phyloP scores from a whole-genome alignment of 1,140 invertebrate species.

The Eupristina koningsbergeri region DNA sequence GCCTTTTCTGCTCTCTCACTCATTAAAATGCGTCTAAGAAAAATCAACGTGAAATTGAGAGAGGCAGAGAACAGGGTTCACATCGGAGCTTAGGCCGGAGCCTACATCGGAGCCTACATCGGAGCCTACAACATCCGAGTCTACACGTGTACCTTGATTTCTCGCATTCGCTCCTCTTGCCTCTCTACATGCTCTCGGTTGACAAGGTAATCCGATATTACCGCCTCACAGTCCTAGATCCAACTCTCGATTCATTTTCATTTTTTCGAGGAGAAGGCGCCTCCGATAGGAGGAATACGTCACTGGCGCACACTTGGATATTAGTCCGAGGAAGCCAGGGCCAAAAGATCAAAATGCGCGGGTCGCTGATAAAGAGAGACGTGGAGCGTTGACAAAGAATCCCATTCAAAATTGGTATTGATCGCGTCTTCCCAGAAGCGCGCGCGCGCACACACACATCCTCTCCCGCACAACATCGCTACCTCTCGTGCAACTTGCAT shows the following conservation, averaged over 20 bases:
- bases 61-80: neutral
- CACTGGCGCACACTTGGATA: neutral
- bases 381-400: conserved; percentile 64
- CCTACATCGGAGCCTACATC: no score
- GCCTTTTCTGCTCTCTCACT: neutral
- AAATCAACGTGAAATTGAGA: neutral
- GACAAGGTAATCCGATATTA: neutral
- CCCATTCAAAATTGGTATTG: conserved; percentile 64
- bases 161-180: no score
- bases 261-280: neutral
- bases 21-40: conserved; percentile 26
- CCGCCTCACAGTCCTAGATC: neutral
- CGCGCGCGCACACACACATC: no score
- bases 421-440: conserved; percentile 52
- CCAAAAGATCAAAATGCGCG: conserved; percentile 63
- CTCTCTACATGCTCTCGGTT: neutral
- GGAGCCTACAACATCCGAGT: no score
- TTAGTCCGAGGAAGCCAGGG: neutral
- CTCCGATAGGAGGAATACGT: neutral
- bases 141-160: no score
- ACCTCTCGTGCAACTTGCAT: conserved; percentile 58
- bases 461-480: neutral
- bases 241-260: neutral
- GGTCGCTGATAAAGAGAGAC: conserved; percentile 56
- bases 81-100: no score